Conservation (phyloP, 2,888 invertebrate genomes). For the Luffia ferchaultella region DNA sequence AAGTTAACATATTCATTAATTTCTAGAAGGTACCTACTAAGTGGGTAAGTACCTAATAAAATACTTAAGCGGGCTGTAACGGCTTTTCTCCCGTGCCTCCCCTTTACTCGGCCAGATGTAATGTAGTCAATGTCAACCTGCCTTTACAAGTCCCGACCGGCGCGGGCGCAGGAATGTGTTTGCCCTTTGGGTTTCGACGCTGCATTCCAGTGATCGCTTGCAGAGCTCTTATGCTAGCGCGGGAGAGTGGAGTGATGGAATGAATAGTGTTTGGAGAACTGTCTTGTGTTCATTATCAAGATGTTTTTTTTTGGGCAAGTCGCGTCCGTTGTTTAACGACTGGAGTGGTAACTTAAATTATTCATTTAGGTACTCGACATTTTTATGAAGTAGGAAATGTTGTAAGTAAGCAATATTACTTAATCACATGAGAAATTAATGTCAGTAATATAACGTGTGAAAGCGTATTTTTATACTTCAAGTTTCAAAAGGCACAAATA, state of each 20-base stretch:
- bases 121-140: constrained; percentile 20
- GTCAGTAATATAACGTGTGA: too few species aligned
- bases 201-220: constrained; percentile 8
- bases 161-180: constrained; percentile 9
- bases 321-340: too few species aligned
- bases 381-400: too few species aligned
- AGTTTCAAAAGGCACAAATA: too few species aligned
- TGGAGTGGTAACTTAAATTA: too few species aligned
- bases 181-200: constrained; percentile 8
- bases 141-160: constrained; percentile 8
- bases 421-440: too few species aligned
- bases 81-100: constrained; percentile 7
- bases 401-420: too few species aligned
- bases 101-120: constrained; percentile 24
- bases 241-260: neutral
- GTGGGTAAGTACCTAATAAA: too few species aligned
- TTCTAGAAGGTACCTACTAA: too few species aligned
- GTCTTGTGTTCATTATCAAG: constrained; percentile 1
- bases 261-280: constrained; percentile 5
- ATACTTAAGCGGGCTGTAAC: neutral
- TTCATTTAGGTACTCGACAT: too few species aligned
- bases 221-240: constrained; percentile 3
- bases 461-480: too few species aligned
- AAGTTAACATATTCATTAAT: too few species aligned
- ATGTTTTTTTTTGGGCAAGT: neutral